phyloP scores from a whole-genome alignment of 2,113 vertebrate genomes.

The Empidonax alnorum region DNA sequence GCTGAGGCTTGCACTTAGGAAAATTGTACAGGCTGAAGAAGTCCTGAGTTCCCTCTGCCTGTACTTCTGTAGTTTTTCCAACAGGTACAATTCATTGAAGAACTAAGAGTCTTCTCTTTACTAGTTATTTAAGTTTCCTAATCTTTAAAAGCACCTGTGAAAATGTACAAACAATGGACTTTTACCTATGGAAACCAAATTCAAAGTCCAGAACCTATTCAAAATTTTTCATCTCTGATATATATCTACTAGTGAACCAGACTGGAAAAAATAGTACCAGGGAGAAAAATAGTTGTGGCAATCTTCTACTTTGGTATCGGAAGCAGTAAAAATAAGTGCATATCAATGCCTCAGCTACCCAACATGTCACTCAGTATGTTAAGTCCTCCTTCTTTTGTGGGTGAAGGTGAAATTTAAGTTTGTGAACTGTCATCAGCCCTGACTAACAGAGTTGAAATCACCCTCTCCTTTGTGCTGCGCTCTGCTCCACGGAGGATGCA shows the following conservation, averaged over 20 bases:
- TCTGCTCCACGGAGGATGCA: neutral
- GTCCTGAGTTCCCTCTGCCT: neutral
- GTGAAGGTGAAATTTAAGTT: neutral
- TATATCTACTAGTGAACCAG: neutral
- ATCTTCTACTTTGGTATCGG: neutral
- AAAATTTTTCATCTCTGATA: neutral
- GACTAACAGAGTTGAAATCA: neutral
- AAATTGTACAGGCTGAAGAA: neutral
- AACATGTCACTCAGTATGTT: neutral
- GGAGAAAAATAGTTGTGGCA: neutral
- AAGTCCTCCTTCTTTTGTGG: neutral
- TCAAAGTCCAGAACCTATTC: neutral
- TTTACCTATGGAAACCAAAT: neutral
- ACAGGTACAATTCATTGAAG: neutral
- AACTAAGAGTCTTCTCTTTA: neutral
- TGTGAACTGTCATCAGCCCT: neutral
- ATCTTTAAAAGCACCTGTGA: neutral
- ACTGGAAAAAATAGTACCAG: neutral
- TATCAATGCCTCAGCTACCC: neutral
- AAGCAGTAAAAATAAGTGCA: neutral
- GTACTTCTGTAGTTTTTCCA: neutral
- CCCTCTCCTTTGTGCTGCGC: neutral
- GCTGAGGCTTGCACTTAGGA: neutral
- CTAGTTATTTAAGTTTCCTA: neutral
- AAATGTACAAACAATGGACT: neutral